Conservation (phyloP, 2,888 invertebrate genomes). For the Chromoteleia sp. region DNA sequence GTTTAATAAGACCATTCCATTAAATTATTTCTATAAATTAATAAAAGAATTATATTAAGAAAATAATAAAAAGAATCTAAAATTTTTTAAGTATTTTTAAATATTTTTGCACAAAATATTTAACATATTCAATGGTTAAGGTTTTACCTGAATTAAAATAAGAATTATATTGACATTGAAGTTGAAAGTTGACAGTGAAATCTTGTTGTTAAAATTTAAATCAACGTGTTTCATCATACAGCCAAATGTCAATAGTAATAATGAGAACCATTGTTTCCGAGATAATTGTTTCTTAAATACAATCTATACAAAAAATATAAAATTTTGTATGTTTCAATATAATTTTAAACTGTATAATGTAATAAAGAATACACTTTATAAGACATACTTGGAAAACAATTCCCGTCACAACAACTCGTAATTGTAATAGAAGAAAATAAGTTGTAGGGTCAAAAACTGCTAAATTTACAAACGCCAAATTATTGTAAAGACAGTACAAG, state of each 20-base stretch:
- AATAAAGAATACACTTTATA: not conserved
- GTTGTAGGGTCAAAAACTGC: constrained; percentile 97
- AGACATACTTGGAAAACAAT: constrained; percentile 93
- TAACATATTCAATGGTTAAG: not conserved
- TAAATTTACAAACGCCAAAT: constrained; percentile 95
- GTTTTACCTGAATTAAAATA: constrained; percentile 84
- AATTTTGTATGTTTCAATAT: not conserved
- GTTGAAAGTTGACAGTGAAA: constrained; percentile 75
- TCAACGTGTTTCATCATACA: constrained; percentile 95
- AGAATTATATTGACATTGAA: constrained; percentile 82
- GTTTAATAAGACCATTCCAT: too few species aligned
- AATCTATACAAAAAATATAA: constrained; percentile 86
- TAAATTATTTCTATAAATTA: not conserved
- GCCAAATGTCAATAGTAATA: constrained; percentile 93
- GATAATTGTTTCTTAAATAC: constrained; percentile 94
- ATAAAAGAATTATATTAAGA: not conserved
- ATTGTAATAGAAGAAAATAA: constrained; percentile 94
- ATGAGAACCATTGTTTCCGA: constrained; percentile 94
- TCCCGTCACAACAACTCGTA: constrained; percentile 96
- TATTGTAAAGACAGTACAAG: constrained; percentile 97
- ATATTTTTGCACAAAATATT: too few species aligned
- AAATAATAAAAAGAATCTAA: too few species aligned
- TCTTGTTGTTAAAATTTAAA: constrained; percentile 85
- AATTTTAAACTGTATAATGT: too few species aligned
- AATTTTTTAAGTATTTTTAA: too few species aligned